Conservation (phyloP, 1,140 invertebrate genomes). For the Camponotus pennsylvanicus region DNA sequence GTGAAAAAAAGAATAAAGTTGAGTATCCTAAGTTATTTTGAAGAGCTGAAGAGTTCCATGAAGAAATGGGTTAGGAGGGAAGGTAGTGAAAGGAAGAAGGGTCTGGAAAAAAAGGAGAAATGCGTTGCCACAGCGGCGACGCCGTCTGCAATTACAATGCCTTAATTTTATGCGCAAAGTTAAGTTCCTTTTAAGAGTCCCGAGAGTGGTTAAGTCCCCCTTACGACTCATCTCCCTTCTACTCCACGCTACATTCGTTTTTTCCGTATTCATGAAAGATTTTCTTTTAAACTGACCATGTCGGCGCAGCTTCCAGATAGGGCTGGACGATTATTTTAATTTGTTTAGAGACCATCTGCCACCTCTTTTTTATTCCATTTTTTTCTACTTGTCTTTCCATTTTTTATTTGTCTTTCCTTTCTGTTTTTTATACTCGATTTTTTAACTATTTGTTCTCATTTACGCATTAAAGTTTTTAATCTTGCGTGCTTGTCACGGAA, state of each 20-base stretch:
- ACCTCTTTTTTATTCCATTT: slow-evolving; percentile 19
- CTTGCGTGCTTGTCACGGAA: neutral
- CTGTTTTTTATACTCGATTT: neutral
- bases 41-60: neutral
- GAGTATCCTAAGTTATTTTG: neutral
- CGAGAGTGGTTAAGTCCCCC: slow-evolving; percentile 75
- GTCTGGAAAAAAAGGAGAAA: slow-evolving; percentile 51
- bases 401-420: neutral
- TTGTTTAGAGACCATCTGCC: slow-evolving; percentile 71
- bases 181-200: slow-evolving; percentile 85
- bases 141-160: slow-evolving; percentile 82
- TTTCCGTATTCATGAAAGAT: slow-evolving; percentile 71
- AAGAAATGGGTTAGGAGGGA: neutral
- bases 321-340: slow-evolving; percentile 74
- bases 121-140: slow-evolving; percentile 75
- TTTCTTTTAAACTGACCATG: slow-evolving; percentile 44
- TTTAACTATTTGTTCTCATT: slow-evolving; percentile 18
- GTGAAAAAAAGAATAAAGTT: slow-evolving; percentile 11
- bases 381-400: slow-evolving; percentile 5
- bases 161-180: slow-evolving; percentile 86
- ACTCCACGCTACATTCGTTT: slow-evolving; percentile 62
- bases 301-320: slow-evolving; percentile 37
- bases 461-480: slow-evolving; percentile 28
- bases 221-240: slow-evolving; percentile 10
- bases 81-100: slow-evolving; percentile 57